A percentile compares a stretch with the other conserved stretches of the same genome.
Conservation (phyloP, 2,797 vertebrate genomes). For the Urocyon cinereoargenteus region DNA sequence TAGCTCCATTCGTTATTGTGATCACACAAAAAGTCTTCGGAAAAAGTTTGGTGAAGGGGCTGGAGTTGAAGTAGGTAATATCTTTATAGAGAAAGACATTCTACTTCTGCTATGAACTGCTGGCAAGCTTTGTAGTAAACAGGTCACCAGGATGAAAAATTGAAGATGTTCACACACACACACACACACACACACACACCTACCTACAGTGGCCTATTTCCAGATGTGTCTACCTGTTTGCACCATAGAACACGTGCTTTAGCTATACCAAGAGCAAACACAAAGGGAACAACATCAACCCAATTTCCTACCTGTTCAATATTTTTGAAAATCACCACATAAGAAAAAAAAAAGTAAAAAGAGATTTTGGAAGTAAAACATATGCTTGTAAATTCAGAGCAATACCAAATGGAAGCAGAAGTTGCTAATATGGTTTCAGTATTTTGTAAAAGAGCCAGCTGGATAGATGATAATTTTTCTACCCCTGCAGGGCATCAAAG, state of each 20-base stretch:
- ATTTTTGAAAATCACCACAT: constrained; percentile 83
- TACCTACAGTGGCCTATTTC: background rate
- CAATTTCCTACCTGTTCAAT: constrained; percentile 51
- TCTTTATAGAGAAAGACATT: background rate
- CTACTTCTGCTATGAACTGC: constrained; percentile 17
- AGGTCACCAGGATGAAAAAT: background rate
- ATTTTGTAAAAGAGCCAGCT: constrained; percentile 90
- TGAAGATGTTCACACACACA: background rate
- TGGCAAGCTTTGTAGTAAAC: background rate
- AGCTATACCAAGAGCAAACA: background rate
- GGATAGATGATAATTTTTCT: constrained; percentile 90
- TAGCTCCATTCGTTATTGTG: background rate
- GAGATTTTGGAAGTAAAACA: constrained; percentile 87
- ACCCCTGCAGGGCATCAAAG: constrained; percentile 90
- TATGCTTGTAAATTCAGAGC: constrained; percentile 86
- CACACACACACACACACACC: background rate
- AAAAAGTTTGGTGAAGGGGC: constrained; percentile 29
- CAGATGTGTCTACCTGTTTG: background rate
- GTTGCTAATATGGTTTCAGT: constrained; percentile 89
- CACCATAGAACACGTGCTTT: background rate
- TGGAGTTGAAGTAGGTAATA: background rate
- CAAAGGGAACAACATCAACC: background rate
- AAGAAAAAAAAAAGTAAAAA: constrained; percentile 84
- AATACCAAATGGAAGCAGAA: constrained; percentile 89
- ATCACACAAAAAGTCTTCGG: background rate